phyloP scores from a whole-genome alignment of 1,140 invertebrate species.

The Oncopodura yosiiana region DNA sequence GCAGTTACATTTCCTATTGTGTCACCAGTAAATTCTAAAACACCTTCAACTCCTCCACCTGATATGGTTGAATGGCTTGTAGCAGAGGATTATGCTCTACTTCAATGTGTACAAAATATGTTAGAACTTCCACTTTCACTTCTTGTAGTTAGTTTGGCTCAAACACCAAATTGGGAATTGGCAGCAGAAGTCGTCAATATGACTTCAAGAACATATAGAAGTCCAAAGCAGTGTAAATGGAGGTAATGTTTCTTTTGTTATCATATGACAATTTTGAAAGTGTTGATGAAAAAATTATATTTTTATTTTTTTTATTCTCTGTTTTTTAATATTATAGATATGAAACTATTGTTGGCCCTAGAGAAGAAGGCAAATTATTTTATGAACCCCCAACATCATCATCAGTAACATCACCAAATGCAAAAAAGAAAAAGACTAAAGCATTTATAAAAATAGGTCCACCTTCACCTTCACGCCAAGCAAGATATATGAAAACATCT shows the following conservation, averaged over 20 bases:
- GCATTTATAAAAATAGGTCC: slow-evolving; percentile 25
- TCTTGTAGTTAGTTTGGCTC: slow-evolving; percentile 64
- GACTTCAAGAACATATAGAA: slow-evolving; percentile 65
- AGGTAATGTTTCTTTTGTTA: slow-evolving; percentile 46
- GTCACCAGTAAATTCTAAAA: slow-evolving; percentile 43
- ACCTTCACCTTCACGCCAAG: slow-evolving; percentile 50
- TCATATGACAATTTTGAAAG: no score
- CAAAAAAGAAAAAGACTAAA: slow-evolving; percentile 35
- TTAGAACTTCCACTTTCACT: slow-evolving; percentile 73
- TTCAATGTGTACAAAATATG: slow-evolving; percentile 67
- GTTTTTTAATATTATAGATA: slow-evolving; percentile 42
- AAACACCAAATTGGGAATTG: slow-evolving; percentile 89
- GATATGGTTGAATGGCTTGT: slow-evolving; percentile 75
- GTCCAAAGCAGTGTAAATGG: slow-evolving; percentile 76
- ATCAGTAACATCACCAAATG: slow-evolving; percentile 3
- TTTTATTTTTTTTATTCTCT: neutral
- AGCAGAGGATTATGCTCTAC: slow-evolving; percentile 75
- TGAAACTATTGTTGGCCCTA: slow-evolving; percentile 65
- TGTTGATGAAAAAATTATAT: slow-evolving; percentile 1
- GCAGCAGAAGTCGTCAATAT: slow-evolving; percentile 84
- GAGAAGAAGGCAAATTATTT: slow-evolving; percentile 75
- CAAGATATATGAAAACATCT: slow-evolving; percentile 63
- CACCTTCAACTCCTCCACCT: slow-evolving; percentile 46
- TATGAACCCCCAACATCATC: slow-evolving; percentile 44
- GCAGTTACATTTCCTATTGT: slow-evolving; percentile 49